phyloP scores from a whole-genome alignment of 2,888 invertebrate species.

The Colostygia pectinataria region DNA sequence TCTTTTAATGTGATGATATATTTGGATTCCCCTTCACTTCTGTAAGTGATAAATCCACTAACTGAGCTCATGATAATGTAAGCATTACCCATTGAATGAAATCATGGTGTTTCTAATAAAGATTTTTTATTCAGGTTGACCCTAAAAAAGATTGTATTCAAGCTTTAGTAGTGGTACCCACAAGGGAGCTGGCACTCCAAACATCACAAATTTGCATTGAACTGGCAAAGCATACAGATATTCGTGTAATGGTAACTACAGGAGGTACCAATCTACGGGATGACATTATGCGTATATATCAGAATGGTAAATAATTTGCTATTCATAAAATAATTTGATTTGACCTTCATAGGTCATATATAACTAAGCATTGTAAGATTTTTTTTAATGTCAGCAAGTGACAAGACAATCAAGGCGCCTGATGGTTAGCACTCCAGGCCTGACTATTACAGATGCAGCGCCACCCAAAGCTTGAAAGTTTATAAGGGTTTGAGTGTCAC shows the following conservation, averaged over 20 bases:
- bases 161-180: slow-evolving; percentile 99
- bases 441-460: no score
- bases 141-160: slow-evolving; percentile 96
- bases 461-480: no score
- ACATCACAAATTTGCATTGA: slow-evolving; percentile 99
- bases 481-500: no score
- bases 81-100: background rate
- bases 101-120: background rate
- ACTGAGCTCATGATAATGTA: slow-evolving; percentile 13
- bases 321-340: no score
- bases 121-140: slow-evolving; percentile 82
- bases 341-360: no score
- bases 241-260: slow-evolving; percentile 99
- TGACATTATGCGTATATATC: slow-evolving; percentile 99
- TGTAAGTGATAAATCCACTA: slow-evolving; percentile 67
- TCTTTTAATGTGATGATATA: slow-evolving; percentile 67
- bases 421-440: no score
- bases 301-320: slow-evolving; percentile 88
- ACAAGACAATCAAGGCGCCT: no score
- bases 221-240: slow-evolving; percentile 97
- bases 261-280: slow-evolving; percentile 99
- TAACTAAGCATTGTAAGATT: no score
- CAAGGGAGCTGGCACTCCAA: slow-evolving; percentile 98
- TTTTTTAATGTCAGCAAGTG: no score
- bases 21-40: slow-evolving; percentile 81